A percentile compares a stretch with the other conserved stretches of the same genome.
These are phyloP conservation scores for Sicus ferrugineus DNA, from an alignment of 2,888 invertebrate genomes.

Conservation along the genomic window DNA sequence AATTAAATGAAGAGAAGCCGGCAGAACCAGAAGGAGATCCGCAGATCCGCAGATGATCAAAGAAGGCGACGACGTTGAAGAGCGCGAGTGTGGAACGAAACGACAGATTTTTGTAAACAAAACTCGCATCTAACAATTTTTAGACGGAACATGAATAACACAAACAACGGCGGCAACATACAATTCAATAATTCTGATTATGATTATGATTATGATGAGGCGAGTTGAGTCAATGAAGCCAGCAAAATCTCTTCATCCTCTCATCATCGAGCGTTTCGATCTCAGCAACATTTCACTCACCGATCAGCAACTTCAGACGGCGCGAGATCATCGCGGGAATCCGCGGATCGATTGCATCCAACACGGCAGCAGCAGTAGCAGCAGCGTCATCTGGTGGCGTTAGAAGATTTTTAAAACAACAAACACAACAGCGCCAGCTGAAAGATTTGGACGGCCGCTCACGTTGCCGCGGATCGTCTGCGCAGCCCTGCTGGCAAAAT, in stretches of 20 bases:
- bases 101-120: background rate
- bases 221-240: background rate
- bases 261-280: background rate
- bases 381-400: slow-evolving; percentile 33
- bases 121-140: background rate
- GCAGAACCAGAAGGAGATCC: background rate
- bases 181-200: background rate
- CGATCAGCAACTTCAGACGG: background rate
- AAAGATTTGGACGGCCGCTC: too few species aligned
- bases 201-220: background rate
- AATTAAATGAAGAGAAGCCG: slow-evolving; percentile 11
- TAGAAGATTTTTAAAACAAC: slow-evolving; percentile 30
- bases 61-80: background rate
- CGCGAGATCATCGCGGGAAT: background rate
- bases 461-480: background rate
- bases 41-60: background rate
- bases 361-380: too few species aligned
- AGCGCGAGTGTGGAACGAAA: background rate
- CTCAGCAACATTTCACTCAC: background rate
- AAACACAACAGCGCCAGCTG: slow-evolving; percentile 20
- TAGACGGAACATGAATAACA: too few species aligned
- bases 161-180: background rate
- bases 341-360: background rate
- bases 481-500: background rate
- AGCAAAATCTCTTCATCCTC: background rate